These are phyloP conservation scores for Maccullochella peelii DNA, from an alignment of 2,113 vertebrate species.

Conservation along the genomic window DNA sequence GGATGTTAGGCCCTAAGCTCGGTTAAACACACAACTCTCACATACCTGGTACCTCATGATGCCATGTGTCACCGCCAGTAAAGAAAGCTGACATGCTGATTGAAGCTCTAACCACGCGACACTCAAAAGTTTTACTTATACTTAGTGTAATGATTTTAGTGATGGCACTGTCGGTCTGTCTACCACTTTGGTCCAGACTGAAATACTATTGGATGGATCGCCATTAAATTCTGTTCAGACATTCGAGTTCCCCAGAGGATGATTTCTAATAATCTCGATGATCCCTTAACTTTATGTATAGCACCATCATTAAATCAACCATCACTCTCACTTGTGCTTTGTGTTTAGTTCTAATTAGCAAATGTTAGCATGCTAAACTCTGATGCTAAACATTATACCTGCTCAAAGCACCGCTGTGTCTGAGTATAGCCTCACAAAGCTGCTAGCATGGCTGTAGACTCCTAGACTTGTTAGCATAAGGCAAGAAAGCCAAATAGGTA, in stretches of 20 bases:
- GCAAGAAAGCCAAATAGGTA: neutral
- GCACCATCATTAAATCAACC: neutral
- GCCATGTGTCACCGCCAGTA: conserved; percentile 40
- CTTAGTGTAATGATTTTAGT: neutral
- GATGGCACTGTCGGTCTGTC: neutral
- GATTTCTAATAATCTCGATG: neutral
- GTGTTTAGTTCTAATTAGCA: neutral
- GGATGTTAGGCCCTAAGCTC: conserved; percentile 67
- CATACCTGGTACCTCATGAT: conserved; percentile 30
- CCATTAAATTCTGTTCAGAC: neutral
- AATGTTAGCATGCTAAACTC: neutral
- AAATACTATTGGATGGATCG: too few relatives aligned
- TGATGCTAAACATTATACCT: neutral
- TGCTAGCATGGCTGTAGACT: neutral
- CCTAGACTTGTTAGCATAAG: neutral
- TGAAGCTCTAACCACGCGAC: neutral
- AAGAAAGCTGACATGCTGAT: conserved; percentile 4
- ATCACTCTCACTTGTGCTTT: neutral
- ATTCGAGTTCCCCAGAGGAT: neutral
- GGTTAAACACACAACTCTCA: conserved; percentile 70
- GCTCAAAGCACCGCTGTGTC: neutral
- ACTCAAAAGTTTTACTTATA: conserved; percentile 2
- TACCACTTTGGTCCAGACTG: neutral
- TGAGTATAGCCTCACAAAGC: neutral
- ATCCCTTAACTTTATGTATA: neutral